phyloP scores from a whole-genome alignment of 2,797 vertebrate genomes.

The Neosilurus mollespiculum region DNA sequence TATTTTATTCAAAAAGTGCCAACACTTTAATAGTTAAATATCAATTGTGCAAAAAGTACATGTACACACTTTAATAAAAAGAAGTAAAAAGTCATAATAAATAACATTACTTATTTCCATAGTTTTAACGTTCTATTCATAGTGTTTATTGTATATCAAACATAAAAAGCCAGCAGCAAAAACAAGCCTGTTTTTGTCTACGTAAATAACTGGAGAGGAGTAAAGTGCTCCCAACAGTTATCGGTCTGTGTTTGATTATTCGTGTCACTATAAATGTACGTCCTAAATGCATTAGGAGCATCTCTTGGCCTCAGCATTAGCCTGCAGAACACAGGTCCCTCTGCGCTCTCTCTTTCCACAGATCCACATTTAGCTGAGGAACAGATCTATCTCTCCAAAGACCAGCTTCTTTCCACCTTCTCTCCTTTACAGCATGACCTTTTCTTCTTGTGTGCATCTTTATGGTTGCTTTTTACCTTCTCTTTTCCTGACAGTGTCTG shows the following conservation, averaged over 20 bases:
- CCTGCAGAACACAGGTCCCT: slow-evolving; percentile 51
- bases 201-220: slow-evolving; percentile 43
- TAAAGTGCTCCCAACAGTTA: slow-evolving; percentile 30
- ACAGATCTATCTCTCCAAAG: slow-evolving; percentile 65
- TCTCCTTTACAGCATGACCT: slow-evolving; percentile 77
- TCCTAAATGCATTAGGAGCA: slow-evolving; percentile 37
- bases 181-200: slow-evolving; percentile 40
- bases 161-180: neutral
- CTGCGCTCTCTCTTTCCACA: slow-evolving; percentile 70
- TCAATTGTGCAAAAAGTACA: too few relatives aligned
- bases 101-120: neutral
- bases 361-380: slow-evolving; percentile 71
- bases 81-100: too few relatives aligned
- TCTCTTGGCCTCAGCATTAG: slow-evolving; percentile 24
- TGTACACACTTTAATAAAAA: too few relatives aligned
- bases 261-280: slow-evolving; percentile 55
- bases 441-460: slow-evolving; percentile 66
- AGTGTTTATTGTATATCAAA: neutral
- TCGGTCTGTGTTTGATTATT: slow-evolving; percentile 50
- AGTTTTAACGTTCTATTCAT: slow-evolving; percentile 42
- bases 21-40: too few relatives aligned
- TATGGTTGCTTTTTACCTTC: slow-evolving; percentile 45
- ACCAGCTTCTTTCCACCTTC: slow-evolving; percentile 68
- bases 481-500: slow-evolving; percentile 73
- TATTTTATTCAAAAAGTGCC: too few relatives aligned